Percentiles rank a stretch among this genome's conserved stretches.
phyloP scores from a whole-genome alignment of 1,140 invertebrate species.

The Pinna nobilis region DNA sequence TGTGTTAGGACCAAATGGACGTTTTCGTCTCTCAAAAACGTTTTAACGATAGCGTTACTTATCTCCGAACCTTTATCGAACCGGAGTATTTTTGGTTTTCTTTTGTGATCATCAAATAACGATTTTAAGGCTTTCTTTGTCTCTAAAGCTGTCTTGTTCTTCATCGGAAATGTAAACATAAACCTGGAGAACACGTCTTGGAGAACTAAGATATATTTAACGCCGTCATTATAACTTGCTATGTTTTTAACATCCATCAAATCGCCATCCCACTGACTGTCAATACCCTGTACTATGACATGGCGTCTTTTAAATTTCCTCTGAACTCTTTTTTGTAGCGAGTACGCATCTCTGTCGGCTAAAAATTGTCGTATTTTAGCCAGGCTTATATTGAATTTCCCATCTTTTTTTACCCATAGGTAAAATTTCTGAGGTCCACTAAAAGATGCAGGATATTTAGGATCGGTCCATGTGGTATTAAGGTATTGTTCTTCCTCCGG shows the following conservation, averaged over 20 bases:
- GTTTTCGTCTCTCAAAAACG: slow-evolving; percentile 26
- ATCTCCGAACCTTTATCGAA: slow-evolving; percentile 29
- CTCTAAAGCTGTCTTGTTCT: slow-evolving; percentile 31
- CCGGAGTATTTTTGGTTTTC: slow-evolving; percentile 12
- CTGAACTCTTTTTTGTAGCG: slow-evolving; percentile 10
- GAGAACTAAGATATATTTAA: slow-evolving; percentile 28
- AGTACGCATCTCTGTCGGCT: slow-evolving; percentile 20
- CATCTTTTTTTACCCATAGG: slow-evolving; percentile 29
- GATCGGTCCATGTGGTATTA: slow-evolving; percentile 21
- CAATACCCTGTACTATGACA: slow-evolving; percentile 31
- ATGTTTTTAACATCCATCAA: slow-evolving; percentile 27
- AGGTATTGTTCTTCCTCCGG: slow-evolving; percentile 15
- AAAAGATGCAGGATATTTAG: slow-evolving; percentile 22
- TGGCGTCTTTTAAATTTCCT: slow-evolving; percentile 8
- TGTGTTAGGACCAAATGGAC: slow-evolving; percentile 30
- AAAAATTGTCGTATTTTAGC: slow-evolving; percentile 21
- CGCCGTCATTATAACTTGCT: slow-evolving; percentile 36
- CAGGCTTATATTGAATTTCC: slow-evolving; percentile 27
- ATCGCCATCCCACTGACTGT: slow-evolving; percentile 32
- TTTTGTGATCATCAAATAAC: background rate
- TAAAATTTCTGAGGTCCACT: slow-evolving; percentile 19
- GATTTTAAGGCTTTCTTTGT: slow-evolving; percentile 37
- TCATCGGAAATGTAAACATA: slow-evolving; percentile 30
- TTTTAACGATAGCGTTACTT: slow-evolving; percentile 7
- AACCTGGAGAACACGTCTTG: slow-evolving; percentile 40